Conservation (phyloP, 2,888 invertebrate species). For the Pyrochroa serraticornis region DNA sequence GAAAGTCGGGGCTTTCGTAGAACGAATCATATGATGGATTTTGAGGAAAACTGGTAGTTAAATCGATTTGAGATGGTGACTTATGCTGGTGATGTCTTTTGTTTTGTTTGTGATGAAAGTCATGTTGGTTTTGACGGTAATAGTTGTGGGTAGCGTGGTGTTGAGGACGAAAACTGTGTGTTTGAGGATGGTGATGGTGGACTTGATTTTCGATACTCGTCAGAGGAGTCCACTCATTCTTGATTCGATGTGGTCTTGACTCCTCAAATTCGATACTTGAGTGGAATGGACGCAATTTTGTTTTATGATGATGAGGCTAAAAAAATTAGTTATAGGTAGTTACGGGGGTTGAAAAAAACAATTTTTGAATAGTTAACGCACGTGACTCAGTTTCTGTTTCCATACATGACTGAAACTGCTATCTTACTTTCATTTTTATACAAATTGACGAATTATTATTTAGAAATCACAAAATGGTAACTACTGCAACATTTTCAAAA, state of each 20-base stretch:
- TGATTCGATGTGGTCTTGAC: background rate
- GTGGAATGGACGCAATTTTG: background rate
- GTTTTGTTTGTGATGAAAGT: background rate
- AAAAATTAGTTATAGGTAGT: too few species aligned
- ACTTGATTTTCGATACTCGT: background rate
- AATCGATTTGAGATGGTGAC: slow-evolving; percentile 1
- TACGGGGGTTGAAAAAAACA: background rate
- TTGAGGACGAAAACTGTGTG: background rate
- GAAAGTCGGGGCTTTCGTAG: background rate
- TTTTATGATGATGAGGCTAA: slow-evolving; percentile 3
- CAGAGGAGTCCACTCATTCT: slow-evolving; percentile 1
- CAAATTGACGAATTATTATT: too few species aligned
- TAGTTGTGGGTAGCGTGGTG: background rate
- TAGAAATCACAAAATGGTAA: too few species aligned
- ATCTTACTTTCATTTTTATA: too few species aligned
- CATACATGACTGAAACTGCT: too few species aligned
- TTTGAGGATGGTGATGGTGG: background rate
- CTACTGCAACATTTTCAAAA: background rate
- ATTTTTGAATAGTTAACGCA: too few species aligned
- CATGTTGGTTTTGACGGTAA: background rate
- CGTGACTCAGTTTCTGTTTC: background rate
- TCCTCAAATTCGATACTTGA: background rate
- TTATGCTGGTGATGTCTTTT: background rate
- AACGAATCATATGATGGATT: background rate
- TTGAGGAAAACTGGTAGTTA: slow-evolving; percentile 1